phyloP scores from a whole-genome alignment of 2,113 vertebrate genomes.

The Oryzias melastigma region DNA sequence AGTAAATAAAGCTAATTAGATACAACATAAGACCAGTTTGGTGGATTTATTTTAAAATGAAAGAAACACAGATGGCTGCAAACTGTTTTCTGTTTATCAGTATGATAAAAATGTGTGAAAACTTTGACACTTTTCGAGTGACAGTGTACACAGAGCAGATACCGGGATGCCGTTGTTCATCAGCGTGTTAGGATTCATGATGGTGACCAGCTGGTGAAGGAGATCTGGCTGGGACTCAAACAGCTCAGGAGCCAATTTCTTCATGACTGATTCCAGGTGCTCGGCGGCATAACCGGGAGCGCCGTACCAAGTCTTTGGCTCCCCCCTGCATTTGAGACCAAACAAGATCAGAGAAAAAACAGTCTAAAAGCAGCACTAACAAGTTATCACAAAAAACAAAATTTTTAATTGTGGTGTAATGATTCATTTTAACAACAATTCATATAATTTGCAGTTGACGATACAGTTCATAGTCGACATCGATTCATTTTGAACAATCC shows the following conservation, averaged over 20 bases:
- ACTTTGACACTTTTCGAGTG: neutral
- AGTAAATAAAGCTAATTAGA: neutral
- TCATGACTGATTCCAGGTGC: constrained; percentile 94
- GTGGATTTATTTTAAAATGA: neutral
- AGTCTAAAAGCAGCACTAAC: neutral
- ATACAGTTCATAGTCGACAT: too few species aligned
- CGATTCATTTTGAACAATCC: too few species aligned
- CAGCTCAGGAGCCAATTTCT: constrained; percentile 93
- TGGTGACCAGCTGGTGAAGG: constrained; percentile 97
- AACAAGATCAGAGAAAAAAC: neutral
- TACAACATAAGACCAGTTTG: neutral
- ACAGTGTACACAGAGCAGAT: constrained; percentile 36
- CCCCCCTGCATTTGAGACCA: constrained; percentile 82
- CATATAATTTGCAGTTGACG: too few species aligned
- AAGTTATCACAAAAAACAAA: neutral
- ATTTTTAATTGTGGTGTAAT: neutral
- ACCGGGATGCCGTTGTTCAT: constrained; percentile 97
- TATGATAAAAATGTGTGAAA: neutral
- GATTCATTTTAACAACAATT: too few species aligned
- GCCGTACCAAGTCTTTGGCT: constrained; percentile 98
- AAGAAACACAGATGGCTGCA: neutral
- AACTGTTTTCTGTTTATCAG: neutral
- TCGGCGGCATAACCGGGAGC: constrained; percentile 95
- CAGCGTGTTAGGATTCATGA: constrained; percentile 98
- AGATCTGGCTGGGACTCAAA: constrained; percentile 97